Conservation (phyloP, 2,888 invertebrate species). For the Melipona beecheii region DNA sequence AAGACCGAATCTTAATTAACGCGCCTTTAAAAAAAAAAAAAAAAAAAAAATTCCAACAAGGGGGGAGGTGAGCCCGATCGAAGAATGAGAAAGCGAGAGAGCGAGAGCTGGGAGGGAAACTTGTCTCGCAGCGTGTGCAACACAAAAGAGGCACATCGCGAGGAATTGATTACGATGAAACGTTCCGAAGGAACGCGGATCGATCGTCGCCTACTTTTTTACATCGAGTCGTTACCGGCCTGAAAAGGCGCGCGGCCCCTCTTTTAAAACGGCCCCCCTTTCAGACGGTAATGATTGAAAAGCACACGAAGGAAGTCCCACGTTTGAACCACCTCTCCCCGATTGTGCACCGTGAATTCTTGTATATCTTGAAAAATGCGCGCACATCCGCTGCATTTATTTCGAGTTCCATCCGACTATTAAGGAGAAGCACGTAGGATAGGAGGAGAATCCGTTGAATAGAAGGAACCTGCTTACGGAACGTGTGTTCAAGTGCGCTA, state of each 20-base stretch:
- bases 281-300: constrained; percentile 15
- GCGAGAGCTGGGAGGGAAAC: neutral
- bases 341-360: neutral
- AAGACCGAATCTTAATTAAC: constrained; percentile 33
- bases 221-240: constrained; percentile 1
- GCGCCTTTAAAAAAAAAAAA: constrained; percentile 1
- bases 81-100: constrained; percentile 7
- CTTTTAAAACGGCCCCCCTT: constrained; percentile 2
- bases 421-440: neutral
- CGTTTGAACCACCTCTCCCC: neutral
- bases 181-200: constrained; percentile 16
- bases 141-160: constrained; percentile 18
- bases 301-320: neutral
- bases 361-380: constrained; percentile 7
- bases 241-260: neutral
- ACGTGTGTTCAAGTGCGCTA: neutral
- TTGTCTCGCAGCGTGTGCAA: constrained; percentile 4
- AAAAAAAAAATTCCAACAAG: neutral
- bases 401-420: neutral
- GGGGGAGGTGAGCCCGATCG: neutral
- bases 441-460: neutral
- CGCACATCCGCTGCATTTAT: neutral
- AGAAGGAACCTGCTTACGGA: neutral
- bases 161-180: constrained; percentile 33
- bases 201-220: constrained; percentile 15